phyloP scores from a whole-genome alignment of 1,140 invertebrate genomes.

The Achatina immaculata region DNA sequence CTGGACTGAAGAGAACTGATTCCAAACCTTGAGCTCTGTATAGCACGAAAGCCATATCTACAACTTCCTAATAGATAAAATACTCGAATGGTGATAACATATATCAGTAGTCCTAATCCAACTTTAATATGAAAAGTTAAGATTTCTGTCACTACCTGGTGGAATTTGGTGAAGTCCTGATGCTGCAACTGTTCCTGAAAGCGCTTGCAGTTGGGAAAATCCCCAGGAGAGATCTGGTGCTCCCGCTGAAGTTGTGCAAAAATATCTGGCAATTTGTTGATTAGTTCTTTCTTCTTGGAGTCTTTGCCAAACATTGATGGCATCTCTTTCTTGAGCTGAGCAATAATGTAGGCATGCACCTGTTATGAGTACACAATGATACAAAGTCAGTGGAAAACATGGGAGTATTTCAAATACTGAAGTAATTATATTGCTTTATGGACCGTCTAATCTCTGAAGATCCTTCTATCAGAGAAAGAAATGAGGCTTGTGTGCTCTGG shows the following conservation, averaged over 20 bases:
- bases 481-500: no score
- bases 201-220: constrained; percentile 95
- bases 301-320: constrained; percentile 94
- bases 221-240: constrained; percentile 91
- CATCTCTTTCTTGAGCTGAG: constrained; percentile 94
- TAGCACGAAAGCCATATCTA: no score
- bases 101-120: no score
- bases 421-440: no score
- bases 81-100: no score
- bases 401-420: no score
- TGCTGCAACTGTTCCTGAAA: constrained; percentile 88
- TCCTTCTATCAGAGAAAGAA: no score
- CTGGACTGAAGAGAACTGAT: no score
- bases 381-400: neutral
- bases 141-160: constrained; percentile 71
- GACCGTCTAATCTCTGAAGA: no score
- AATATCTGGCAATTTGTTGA: constrained; percentile 90
- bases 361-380: constrained; percentile 54
- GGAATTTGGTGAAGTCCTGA: constrained; percentile 97
- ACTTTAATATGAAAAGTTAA: no score
- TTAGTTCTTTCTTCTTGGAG: constrained; percentile 96
- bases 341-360: constrained; percentile 97
- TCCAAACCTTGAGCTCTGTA: no score
- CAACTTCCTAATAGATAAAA: no score
- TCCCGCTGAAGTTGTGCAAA: constrained; percentile 88